phyloP scores from a whole-genome alignment of 30 jellyfish, hydroid and myxozoan genomes.

The Nemopilema nomurai region DNA sequence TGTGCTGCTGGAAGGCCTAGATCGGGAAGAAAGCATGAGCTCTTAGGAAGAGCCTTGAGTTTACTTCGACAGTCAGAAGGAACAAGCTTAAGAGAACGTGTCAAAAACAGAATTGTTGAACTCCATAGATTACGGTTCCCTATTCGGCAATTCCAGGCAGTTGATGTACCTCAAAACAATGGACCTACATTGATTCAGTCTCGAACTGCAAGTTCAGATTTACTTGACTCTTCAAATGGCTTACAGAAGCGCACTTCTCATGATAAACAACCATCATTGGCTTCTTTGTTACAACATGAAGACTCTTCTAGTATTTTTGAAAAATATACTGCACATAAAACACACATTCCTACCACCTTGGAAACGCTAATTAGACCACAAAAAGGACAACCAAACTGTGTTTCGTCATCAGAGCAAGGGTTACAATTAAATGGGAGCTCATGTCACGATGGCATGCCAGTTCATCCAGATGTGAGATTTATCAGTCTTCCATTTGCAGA shows the following conservation, averaged over 20 bases:
- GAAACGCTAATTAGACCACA: constrained; percentile 19
- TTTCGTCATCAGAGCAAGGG: constrained; percentile 12
- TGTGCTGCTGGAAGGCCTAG: constrained; percentile 91
- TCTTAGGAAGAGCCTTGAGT: constrained; percentile 82
- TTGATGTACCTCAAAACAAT: constrained; percentile 26
- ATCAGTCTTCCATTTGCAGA: constrained; percentile 84
- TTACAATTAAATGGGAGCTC: constrained; percentile 15
- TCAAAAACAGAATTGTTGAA: constrained; percentile 76
- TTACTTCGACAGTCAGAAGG: constrained; percentile 72
- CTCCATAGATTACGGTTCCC: constrained; percentile 80
- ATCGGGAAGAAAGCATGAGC: constrained; percentile 93
- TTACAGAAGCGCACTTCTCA: constrained; percentile 1
- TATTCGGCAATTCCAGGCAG: constrained; percentile 25
- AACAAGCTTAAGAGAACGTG: constrained; percentile 67
- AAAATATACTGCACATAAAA: constrained; percentile 13
- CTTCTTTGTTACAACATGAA: constrained; percentile 2
- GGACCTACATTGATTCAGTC: constrained; percentile 4
- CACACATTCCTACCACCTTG: constrained; percentile 19
- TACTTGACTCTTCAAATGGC: constrained; percentile 29
- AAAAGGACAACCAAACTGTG: constrained; percentile 17
- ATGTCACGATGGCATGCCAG: constrained; percentile 79
- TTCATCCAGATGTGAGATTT: constrained; percentile 94
- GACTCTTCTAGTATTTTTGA: background rate
- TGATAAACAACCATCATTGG: constrained; percentile 29
- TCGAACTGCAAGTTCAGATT: constrained; percentile 6